Conservation (phyloP, 2,113 vertebrate species). For the Aegithalos caudatus region DNA sequence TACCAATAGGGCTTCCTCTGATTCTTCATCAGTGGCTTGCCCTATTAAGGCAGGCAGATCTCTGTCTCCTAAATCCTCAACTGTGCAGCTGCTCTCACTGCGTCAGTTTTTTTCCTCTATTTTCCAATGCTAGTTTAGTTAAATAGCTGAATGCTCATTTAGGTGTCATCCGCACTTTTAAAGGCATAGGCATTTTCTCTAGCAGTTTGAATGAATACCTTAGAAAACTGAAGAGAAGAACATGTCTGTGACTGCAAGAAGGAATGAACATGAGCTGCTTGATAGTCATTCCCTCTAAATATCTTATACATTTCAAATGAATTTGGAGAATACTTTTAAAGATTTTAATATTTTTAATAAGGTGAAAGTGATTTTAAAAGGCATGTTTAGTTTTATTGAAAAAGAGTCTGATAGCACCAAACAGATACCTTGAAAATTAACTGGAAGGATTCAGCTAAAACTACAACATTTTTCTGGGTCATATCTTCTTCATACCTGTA, state of each 20-base stretch:
- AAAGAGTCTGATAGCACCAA: accelerated
- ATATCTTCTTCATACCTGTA: not conserved
- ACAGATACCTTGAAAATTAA: not conserved
- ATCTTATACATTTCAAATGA: not conserved
- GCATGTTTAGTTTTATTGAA: not conserved
- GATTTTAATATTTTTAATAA: not conserved
- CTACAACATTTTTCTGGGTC: accelerated
- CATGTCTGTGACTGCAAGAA: not conserved
- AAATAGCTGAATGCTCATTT: not conserved
- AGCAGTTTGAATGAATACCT: not conserved
- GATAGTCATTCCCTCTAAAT: not conserved
- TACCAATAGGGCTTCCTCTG: not conserved
- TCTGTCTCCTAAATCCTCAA: not conserved
- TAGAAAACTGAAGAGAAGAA: not conserved
- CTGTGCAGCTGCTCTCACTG: not conserved
- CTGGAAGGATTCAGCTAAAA: not conserved
- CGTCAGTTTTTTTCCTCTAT: not conserved
- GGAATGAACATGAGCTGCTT: not conserved
- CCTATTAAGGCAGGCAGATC: not conserved
- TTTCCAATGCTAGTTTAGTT: not conserved
- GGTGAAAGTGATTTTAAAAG: not conserved
- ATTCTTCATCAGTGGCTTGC: not conserved
- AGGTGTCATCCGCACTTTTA: not conserved
- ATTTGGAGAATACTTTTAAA: not conserved
- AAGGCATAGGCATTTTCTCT: not conserved